Percentiles rank a stretch among this genome's conserved stretches.
These are phyloP conservation scores for Selene dorsalis DNA, from an alignment of 2,797 vertebrate species.

Conservation along the genomic window DNA sequence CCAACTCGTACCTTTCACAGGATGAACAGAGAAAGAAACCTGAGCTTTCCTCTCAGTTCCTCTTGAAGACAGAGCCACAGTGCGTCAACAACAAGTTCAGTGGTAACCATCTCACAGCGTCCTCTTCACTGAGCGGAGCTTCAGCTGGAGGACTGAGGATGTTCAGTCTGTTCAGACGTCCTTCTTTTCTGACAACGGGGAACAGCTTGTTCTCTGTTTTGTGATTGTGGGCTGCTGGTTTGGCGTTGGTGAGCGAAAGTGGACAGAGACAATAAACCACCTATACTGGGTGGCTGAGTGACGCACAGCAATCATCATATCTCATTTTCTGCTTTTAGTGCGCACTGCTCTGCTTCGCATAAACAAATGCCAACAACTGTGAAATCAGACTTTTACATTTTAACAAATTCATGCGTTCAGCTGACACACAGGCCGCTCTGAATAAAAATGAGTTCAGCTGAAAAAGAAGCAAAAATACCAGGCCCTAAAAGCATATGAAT, in stretches of 20 bases:
- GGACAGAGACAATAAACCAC: constrained; percentile 66
- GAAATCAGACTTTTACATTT: constrained; percentile 8
- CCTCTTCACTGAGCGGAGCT: constrained; percentile 1
- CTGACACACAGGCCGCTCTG: neutral
- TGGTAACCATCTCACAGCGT: neutral
- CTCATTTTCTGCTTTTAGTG: constrained; percentile 25
- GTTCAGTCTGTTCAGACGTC: constrained; percentile 44
- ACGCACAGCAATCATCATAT: constrained; percentile 49
- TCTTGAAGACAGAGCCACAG: neutral
- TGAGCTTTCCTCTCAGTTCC: constrained; percentile 12
- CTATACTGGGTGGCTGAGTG: constrained; percentile 48
- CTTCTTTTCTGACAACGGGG: constrained; percentile 36
- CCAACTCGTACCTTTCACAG: constrained; percentile 41
- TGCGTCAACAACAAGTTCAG: neutral
- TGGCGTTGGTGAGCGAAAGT: constrained; percentile 53
- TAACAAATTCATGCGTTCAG: neutral
- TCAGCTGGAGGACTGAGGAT: constrained; percentile 40
- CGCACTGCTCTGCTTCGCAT: constrained; percentile 2
- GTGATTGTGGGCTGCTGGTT: constrained; percentile 66
- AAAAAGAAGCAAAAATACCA: neutral
- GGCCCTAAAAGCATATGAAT: neutral
- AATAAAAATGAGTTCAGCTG: constrained; percentile 2
- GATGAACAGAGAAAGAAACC: constrained; percentile 11
- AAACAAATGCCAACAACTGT: constrained; percentile 7
- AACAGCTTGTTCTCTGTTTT: constrained; percentile 73